A percentile compares a stretch with the other conserved stretches of the same genome.
phyloP scores from a whole-genome alignment of 2,888 invertebrate genomes.

The Euclidia mi region DNA sequence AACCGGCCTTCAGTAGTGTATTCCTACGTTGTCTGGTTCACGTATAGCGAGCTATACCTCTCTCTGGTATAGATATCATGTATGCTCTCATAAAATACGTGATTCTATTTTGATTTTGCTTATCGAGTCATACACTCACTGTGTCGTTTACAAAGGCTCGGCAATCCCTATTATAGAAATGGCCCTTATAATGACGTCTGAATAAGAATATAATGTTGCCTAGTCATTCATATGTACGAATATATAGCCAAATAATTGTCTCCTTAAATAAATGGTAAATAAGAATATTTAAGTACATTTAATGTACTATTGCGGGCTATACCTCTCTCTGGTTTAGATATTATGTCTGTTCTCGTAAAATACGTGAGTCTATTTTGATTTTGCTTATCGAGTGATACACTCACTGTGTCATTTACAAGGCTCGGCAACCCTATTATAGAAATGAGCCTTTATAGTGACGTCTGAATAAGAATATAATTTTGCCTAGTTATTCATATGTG shows the following conservation, averaged over 20 bases:
- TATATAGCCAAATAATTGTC: too few species aligned
- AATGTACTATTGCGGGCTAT: too few species aligned
- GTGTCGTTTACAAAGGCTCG: conserved; percentile 19
- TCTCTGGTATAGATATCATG: conserved; percentile 12
- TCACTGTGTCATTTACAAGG: conserved; percentile 20
- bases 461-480: not conserved
- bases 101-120: conserved; percentile 39
- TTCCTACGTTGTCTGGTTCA: conserved; percentile 35
- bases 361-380: conserved; percentile 38
- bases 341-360: conserved; percentile 34
- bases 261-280: too few species aligned
- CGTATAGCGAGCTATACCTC: conserved; percentile 5
- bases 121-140: conserved; percentile 25
- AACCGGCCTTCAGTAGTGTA: conserved; percentile 68
- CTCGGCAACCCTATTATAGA: conserved; percentile 23
- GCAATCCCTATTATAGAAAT: conserved; percentile 24
- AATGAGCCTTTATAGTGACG: conserved; percentile 5
- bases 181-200: not conserved
- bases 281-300: too few species aligned
- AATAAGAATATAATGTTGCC: not conserved
- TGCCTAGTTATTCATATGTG: too few species aligned
- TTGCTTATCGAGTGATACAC: conserved; percentile 30
- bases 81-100: conserved; percentile 36
- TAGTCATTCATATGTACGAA: too few species aligned
- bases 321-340: conserved; percentile 7